phyloP scores from a whole-genome alignment of 1,140 invertebrate genomes.

The Anoplolepis gracilipes region DNA sequence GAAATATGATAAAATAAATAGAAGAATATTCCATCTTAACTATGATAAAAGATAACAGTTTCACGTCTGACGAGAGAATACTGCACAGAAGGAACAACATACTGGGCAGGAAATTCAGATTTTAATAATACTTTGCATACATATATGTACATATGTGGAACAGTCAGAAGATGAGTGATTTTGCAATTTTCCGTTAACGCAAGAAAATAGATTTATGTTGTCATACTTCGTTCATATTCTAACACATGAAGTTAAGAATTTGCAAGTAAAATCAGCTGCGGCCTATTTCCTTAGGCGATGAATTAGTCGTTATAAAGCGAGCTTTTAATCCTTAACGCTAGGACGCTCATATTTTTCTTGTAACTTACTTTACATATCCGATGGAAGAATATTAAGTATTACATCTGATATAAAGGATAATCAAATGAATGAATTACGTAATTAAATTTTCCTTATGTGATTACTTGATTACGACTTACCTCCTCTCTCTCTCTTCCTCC shows the following conservation, averaged over 20 bases:
- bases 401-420: neutral
- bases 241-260: slow-evolving; percentile 18
- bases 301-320: slow-evolving; percentile 42
- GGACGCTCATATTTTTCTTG: slow-evolving; percentile 2
- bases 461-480: neutral
- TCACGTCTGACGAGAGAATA: neutral
- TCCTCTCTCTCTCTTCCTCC: too few species aligned
- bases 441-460: too few species aligned
- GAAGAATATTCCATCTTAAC: neutral
- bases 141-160: neutral
- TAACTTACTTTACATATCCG: neutral
- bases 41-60: neutral
- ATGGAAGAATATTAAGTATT: slow-evolving; percentile 19
- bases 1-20: neutral
- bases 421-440: neutral
- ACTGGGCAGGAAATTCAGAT: neutral
- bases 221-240: neutral
- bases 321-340: slow-evolving; percentile 49
- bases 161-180: neutral
- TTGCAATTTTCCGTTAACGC: slow-evolving; percentile 15
- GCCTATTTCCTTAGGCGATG: slow-evolving; percentile 32
- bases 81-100: neutral
- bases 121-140: slow-evolving; percentile 11
- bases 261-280: slow-evolving; percentile 45
- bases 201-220: slow-evolving; percentile 33